phyloP scores from a whole-genome alignment of 35 echinoderm and acorn worm species.

The Lytechinus variegatus region DNA sequence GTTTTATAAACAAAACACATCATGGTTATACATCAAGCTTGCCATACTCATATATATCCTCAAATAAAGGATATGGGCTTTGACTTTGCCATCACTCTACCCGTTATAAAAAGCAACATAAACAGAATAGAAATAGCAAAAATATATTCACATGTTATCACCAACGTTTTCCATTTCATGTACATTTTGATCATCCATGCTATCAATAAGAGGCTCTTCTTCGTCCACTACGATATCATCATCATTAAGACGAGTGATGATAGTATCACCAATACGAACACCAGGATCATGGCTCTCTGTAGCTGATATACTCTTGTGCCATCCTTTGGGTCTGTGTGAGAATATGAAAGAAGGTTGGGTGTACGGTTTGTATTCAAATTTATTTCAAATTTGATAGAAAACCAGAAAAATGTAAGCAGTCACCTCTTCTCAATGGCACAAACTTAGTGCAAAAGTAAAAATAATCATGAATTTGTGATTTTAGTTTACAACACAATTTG shows the following conservation, averaged over 20 bases:
- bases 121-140: background rate
- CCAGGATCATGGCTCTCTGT: constrained; percentile 66
- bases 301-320: constrained; percentile 67
- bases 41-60: no score
- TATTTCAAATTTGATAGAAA: no score
- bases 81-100: no score
- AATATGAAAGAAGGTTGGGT: background rate
- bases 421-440: no score
- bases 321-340: constrained; percentile 79
- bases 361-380: no score
- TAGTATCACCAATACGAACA: constrained; percentile 69
- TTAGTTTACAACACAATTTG: no score
- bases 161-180: constrained; percentile 23
- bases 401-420: no score
- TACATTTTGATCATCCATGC: constrained; percentile 17
- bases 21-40: no score
- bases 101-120: background rate
- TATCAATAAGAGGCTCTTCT: constrained; percentile 33
- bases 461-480: no score
- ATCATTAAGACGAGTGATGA: constrained; percentile 51
- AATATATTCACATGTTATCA: background rate
- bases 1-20: no score
- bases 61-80: no score
- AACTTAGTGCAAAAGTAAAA: no score
- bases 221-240: background rate